Percentiles rank a stretch among this genome's conserved stretches.
Evolutionary conservation across 1,140 invertebrate species (phyloP).

Genomic region (Leptopilina boulardi): DNA sequence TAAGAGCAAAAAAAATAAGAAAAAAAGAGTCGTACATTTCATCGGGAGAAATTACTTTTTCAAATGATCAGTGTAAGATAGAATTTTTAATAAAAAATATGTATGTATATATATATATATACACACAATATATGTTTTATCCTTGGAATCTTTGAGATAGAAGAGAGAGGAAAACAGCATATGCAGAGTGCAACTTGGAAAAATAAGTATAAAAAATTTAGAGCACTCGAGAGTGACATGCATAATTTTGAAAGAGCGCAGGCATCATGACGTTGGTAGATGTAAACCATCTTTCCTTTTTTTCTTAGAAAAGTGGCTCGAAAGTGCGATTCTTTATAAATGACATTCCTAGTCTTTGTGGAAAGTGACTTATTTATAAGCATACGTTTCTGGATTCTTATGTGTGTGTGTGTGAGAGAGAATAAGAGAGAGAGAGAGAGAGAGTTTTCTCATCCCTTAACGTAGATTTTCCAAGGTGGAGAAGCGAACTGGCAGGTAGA

Average conservation of each 20-base stretch:
- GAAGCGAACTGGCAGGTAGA: constrained; percentile 58
- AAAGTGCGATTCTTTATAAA: constrained; percentile 30
- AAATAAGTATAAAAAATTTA: constrained; percentile 10
- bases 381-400: neutral
- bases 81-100: too few relatives aligned
- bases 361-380: constrained; percentile 27
- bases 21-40: too few relatives aligned
- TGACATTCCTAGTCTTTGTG: constrained; percentile 18
- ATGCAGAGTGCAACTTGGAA: neutral
- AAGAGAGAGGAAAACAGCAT: neutral
- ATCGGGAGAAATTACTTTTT: too few relatives aligned
- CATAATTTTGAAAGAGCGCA: constrained; percentile 10
- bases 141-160: neutral
- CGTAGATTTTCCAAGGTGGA: constrained; percentile 54
- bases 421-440: neutral
- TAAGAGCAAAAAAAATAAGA: too few relatives aligned
- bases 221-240: constrained; percentile 17
- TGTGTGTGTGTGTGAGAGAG: neutral
- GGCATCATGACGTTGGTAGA: neutral
- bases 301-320: neutral
- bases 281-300: neutral
- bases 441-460: constrained; percentile 14
- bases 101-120: too few relatives aligned
- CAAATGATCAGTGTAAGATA: too few relatives aligned
- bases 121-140: too few relatives aligned